A percentile compares a stretch with the other conserved stretches of the same genome.
Evolutionary conservation across 2,113 vertebrate species (phyloP).

Genomic region (Dendropsophus ebraccatus): DNA sequence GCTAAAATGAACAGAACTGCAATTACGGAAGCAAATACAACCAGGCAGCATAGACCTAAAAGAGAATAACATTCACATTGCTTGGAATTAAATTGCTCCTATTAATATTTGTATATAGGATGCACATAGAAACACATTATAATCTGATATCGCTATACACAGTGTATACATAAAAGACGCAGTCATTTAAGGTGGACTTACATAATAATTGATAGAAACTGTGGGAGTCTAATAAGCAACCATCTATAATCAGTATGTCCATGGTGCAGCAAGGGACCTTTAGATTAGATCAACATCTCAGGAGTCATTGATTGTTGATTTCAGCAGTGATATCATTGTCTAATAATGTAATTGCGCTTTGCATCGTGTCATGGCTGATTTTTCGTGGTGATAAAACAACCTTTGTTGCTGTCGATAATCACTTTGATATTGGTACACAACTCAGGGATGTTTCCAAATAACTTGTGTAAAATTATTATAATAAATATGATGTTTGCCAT

Average conservation of each 20-base stretch:
- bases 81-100: neutral
- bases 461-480: too few relatives aligned
- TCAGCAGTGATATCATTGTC: neutral
- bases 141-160: neutral
- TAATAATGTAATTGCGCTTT: neutral
- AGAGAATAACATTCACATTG: conserved; percentile 5
- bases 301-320: neutral
- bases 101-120: neutral
- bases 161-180: neutral
- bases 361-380: too few relatives aligned
- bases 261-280: neutral
- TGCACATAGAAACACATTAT: neutral
- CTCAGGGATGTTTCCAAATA: too few relatives aligned
- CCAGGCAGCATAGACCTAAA: neutral
- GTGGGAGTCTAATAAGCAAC: neutral
- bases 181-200: neutral
- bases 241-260: neutral
- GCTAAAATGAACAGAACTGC: neutral
- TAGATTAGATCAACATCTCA: neutral
- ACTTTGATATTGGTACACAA: too few relatives aligned
- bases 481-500: too few relatives aligned
- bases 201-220: neutral
- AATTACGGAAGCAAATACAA: conserved; percentile 1
- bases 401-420: too few relatives aligned
- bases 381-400: too few relatives aligned